Conservation (phyloP, 2,888 invertebrate genomes). For the Allophyes oxyacanthae region DNA sequence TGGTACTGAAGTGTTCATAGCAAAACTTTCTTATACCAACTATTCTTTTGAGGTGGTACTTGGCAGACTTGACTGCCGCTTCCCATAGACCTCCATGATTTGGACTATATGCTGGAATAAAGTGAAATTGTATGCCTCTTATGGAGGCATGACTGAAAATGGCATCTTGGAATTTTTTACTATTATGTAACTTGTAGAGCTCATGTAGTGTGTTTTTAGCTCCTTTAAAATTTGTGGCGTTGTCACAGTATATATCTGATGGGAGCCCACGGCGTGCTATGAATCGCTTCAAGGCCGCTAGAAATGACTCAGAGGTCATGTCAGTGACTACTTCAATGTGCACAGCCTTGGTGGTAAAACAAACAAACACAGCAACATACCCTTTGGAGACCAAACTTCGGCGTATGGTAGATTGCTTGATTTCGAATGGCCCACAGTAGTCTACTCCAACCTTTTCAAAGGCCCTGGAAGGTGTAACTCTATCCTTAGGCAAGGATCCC, state of each 20-base stretch:
- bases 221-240: no score
- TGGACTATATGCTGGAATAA: neutral
- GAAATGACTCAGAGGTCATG: slow-evolving; percentile 1
- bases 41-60: neutral
- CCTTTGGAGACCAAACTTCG: neutral
- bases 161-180: slow-evolving; percentile 3
- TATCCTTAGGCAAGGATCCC: slow-evolving; percentile 1
- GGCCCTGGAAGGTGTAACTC: slow-evolving; percentile 7
- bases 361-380: neutral
- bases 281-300: slow-evolving; percentile 1
- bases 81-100: neutral
- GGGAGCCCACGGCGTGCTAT: no score
- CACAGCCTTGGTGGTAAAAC: neutral
- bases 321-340: slow-evolving; percentile 1
- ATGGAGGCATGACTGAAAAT: neutral
- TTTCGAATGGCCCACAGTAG: slow-evolving; percentile 10
- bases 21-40: neutral
- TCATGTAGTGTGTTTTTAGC: neutral
- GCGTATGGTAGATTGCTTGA: neutral
- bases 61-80: neutral
- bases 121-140: neutral
- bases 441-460: slow-evolving; percentile 11
- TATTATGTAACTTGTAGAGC: neutral
- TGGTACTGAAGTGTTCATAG: neutral
- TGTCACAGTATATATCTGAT: no score